A percentile compares a stretch with the other conserved stretches of the same genome.
Evolutionary conservation across 1,140 invertebrate genomes (phyloP).

Genomic region (Achatina immaculata): DNA sequence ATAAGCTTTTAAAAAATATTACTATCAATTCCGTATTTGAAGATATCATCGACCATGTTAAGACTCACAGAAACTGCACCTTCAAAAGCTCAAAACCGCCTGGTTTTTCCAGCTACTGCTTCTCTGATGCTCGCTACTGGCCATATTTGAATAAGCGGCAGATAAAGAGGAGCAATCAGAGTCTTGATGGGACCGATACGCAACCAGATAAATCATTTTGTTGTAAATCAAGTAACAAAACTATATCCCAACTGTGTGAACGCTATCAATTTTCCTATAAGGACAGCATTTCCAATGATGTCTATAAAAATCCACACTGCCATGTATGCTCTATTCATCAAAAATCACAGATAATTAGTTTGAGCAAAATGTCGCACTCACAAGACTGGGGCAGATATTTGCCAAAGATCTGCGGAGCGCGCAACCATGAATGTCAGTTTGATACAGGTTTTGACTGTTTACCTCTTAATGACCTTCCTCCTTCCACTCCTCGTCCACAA

Average conservation of each 20-base stretch:
- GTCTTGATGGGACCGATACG: no score
- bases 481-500: no score
- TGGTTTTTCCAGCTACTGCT: not conserved
- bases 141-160: not conserved
- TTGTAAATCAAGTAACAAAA: not conserved
- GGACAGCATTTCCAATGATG: not conserved
- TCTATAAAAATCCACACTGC: constrained; percentile 1
- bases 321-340: not conserved
- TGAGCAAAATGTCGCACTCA: no score
- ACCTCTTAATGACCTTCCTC: no score
- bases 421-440: no score
- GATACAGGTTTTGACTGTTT: no score
- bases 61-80: not conserved
- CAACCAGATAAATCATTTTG: not conserved
- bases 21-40: not conserved
- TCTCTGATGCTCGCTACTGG: not conserved
- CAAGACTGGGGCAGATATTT: no score
- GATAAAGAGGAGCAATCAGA: not conserved
- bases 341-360: not conserved
- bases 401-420: no score
- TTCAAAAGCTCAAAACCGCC: not conserved
- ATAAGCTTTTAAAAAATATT: no score
- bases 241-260: not conserved
- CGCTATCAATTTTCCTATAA: not conserved
- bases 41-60: not conserved